Evolutionary conservation across 1,140 invertebrate genomes (phyloP).

Genomic region (Drosophila repleta): DNA sequence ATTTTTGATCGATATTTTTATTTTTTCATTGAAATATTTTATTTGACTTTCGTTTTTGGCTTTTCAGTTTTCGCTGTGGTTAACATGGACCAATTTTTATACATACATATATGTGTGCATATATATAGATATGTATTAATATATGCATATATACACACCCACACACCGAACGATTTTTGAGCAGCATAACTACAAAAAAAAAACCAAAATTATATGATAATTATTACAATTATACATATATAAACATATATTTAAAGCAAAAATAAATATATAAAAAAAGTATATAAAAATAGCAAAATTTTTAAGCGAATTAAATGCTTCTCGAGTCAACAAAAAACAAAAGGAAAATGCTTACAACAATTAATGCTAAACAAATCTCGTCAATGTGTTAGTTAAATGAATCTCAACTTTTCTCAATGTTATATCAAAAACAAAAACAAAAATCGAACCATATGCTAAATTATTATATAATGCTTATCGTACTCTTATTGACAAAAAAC

Average conservation of each 20-base stretch:
- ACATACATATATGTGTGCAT: slow-evolving; percentile 22
- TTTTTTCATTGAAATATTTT: neutral
- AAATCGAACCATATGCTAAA: slow-evolving; percentile 49
- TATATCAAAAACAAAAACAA: slow-evolving; percentile 42
- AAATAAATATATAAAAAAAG: slow-evolving; percentile 16
- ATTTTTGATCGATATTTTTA: slow-evolving; percentile 7
- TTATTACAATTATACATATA: slow-evolving; percentile 56
- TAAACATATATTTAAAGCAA: slow-evolving; percentile 36
- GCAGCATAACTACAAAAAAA: slow-evolving; percentile 12
- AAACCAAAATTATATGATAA: slow-evolving; percentile 49
- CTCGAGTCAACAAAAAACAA: slow-evolving; percentile 53
- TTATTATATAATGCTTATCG: slow-evolving; percentile 48
- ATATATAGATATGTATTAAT: slow-evolving; percentile 8
- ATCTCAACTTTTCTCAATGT: slow-evolving; percentile 82
- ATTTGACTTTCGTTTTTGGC: neutral
- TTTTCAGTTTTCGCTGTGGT: slow-evolving; percentile 50
- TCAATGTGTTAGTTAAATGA: slow-evolving; percentile 83
- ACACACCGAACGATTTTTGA: slow-evolving; percentile 50
- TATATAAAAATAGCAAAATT: slow-evolving; percentile 71
- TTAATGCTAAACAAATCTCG: slow-evolving; percentile 62
- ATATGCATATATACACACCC: slow-evolving; percentile 24
- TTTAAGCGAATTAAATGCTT: slow-evolving; percentile 68
- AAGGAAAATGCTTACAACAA: slow-evolving; percentile 54
- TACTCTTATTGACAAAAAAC: slow-evolving; percentile 35
- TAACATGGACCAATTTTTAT: slow-evolving; percentile 81